Percentiles rank a stretch among this genome's conserved stretches.
Conservation (phyloP, 2,797 vertebrate genomes). For the Capromys pilorides region DNA sequence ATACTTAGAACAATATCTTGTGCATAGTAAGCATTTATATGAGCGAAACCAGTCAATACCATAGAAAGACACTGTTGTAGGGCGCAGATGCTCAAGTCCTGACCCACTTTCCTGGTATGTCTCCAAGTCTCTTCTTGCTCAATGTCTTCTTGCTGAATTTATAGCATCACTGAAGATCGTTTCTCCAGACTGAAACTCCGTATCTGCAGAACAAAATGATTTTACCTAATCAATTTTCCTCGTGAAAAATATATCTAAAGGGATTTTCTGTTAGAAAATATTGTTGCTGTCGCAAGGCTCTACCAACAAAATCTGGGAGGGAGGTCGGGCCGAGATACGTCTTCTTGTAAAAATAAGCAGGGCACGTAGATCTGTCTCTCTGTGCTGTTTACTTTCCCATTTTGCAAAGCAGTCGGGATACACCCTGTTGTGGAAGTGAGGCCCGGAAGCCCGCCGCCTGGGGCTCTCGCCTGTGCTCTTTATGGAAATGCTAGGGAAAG, state of each 20-base stretch:
- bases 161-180: background rate
- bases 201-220: background rate
- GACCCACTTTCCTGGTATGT: background rate
- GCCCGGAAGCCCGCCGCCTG: background rate
- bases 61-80: background rate
- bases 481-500: background rate
- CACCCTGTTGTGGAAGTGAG: background rate
- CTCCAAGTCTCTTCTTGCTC: background rate
- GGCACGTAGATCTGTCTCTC: background rate
- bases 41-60: background rate
- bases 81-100: background rate
- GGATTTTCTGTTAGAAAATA: slow-evolving; percentile 53
- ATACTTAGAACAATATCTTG: background rate
- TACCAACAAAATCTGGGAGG: slow-evolving; percentile 18
- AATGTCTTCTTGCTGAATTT: background rate
- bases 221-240: slow-evolving; percentile 58
- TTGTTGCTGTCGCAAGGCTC: background rate
- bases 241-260: slow-evolving; percentile 49
- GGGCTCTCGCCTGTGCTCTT: background rate
- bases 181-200: background rate
- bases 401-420: background rate
- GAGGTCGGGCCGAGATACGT: slow-evolving; percentile 5
- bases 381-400: background rate
- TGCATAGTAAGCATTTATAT: background rate
- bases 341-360: background rate